These are phyloP conservation scores for Frieseomelitta varia DNA, from an alignment of 1,140 invertebrate species.

Conservation along the genomic window DNA sequence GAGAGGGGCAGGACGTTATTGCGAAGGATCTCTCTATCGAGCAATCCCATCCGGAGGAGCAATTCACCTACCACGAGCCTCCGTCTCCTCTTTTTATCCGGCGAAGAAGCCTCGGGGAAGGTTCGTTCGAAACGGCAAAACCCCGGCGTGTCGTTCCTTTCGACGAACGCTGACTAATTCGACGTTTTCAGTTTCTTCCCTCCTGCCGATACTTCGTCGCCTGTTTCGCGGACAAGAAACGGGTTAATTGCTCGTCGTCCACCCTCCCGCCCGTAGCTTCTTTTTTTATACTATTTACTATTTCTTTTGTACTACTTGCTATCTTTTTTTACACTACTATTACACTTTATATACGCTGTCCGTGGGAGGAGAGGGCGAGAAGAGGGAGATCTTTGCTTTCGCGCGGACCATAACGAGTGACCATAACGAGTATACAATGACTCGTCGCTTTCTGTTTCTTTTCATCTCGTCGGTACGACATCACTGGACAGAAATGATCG, in stretches of 20 bases:
- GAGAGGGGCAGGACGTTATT: constrained; percentile 49
- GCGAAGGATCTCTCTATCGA: constrained; percentile 58
- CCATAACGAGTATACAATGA: too few species aligned
- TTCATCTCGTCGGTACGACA: too few species aligned
- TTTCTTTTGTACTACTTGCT: too few species aligned
- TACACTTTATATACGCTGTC: too few species aligned
- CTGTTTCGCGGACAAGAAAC: not conserved
- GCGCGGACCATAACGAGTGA: too few species aligned
- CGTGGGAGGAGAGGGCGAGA: not conserved
- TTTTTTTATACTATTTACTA: too few species aligned
- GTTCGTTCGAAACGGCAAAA: too few species aligned
- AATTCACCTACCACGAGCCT: constrained; percentile 53
- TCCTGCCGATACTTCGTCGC: not conserved
- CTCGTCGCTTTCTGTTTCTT: too few species aligned
- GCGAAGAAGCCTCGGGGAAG: not conserved
- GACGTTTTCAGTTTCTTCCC: constrained; percentile 27
- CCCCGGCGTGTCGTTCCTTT: not conserved
- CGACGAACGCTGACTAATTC: constrained; percentile 53
- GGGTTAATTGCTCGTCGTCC: not conserved
- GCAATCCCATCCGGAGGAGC: constrained; percentile 54
- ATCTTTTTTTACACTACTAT: too few species aligned
- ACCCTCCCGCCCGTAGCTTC: not conserved
- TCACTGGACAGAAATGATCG: too few species aligned
- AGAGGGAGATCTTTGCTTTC: too few species aligned
- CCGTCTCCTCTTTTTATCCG: constrained; percentile 13